These are phyloP conservation scores for Nomia melanderi DNA, from an alignment of 1,140 invertebrate species.

Conservation along the genomic window DNA sequence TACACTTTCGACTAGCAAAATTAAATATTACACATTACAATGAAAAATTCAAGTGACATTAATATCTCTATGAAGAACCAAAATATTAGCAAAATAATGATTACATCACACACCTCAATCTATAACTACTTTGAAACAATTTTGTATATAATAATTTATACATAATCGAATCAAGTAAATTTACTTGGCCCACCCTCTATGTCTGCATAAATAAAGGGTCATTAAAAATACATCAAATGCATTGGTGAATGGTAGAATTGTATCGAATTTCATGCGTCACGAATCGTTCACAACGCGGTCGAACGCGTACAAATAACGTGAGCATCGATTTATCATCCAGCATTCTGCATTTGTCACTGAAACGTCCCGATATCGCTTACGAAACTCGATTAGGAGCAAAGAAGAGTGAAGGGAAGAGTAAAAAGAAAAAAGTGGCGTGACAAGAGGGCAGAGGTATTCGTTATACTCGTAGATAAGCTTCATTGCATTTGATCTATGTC, in stretches of 20 bases:
- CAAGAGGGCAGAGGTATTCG: background rate
- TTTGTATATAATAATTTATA: no score
- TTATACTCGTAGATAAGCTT: conserved; percentile 16
- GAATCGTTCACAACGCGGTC: background rate
- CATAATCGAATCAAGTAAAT: no score
- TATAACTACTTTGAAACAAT: no score
- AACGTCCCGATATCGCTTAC: conserved; percentile 1
- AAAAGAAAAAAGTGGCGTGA: background rate
- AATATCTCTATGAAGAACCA: no score
- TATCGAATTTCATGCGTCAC: conserved; percentile 2
- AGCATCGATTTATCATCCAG: conserved; percentile 11
- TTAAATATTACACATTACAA: no score
- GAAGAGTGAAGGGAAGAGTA: background rate
- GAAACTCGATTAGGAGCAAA: conserved; percentile 3
- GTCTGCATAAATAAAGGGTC: background rate
- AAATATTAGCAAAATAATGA: no score
- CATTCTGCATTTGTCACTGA: conserved; percentile 15
- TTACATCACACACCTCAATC: no score
- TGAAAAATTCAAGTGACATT: no score
- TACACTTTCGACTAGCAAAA: no score
- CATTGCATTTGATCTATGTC: conserved; percentile 1
- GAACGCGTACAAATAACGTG: background rate
- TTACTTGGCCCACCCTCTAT: no score
- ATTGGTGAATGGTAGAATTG: background rate
- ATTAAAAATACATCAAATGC: background rate